Base-by-base conservation (phyloP, 35 echinoderm and acorn worm species). In the Diadema setosum region DNA sequence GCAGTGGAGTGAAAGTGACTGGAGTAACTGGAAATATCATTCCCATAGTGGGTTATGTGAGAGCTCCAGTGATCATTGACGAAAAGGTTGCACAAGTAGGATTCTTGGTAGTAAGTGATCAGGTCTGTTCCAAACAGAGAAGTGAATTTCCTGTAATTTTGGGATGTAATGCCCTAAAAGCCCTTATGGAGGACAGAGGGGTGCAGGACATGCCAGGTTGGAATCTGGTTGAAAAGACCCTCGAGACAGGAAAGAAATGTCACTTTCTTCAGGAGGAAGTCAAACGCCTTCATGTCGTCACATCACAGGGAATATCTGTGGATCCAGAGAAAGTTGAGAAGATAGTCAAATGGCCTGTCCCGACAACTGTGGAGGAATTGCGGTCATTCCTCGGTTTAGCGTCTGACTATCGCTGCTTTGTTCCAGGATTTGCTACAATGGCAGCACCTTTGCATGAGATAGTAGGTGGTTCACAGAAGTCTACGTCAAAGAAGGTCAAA, bases 341-440 rank as follows among this genome's bases (percentile, higher is more conserved):
- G 16, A 63, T 93, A 8, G 26, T 81, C n/a, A 45, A 93, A n/a
- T 93, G 75, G 85, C 75, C 85, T 1, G 55, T 33, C 5, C 91
- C 85, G 5, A 69, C 25, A 31, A 86, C 32, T 44, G 3, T 39
- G 12, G 11, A 12, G 4, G 89, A 91, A 75, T 42, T 91, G 16
- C 40, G 84, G 27, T 85, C 89, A 2, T 91, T 91, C 65, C 43
- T 91, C 20, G 83, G 89, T 50, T 49, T 86, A 18, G 89, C 89
- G 3, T 86, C 82, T 5, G 74, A 91, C 35, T 91, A 91, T 63
- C 15, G 89, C 3, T 39, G 69, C 25, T 91, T 91, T 60, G 70
- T 91, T 5, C 60, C 65, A 3, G 36, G 48, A 1, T 91, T 91
- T 87, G 83, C 89, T 32, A 50, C 12, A 18, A 74, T 91, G 2